A percentile compares a stretch with the other conserved stretches of the same genome.
phyloP scores from a whole-genome alignment of 2,888 invertebrate species.

The Proisotoma minuta region DNA sequence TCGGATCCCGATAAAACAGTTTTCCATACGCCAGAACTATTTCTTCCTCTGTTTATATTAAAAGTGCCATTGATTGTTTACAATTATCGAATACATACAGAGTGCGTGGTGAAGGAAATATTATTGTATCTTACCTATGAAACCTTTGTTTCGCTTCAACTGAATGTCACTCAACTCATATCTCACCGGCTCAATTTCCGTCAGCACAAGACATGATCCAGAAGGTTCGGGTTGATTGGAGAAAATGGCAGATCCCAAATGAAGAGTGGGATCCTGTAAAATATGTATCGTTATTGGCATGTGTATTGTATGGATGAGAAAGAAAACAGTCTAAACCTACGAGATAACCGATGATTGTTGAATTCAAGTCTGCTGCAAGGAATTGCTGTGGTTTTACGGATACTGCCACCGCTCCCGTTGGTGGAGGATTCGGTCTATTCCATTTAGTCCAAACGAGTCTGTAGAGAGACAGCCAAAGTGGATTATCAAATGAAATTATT shows the following conservation, averaged over 20 bases:
- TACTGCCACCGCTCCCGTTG: conserved; percentile 62
- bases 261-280: conserved; percentile 55
- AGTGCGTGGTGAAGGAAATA: no score
- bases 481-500: no score
- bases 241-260: conserved; percentile 56
- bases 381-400: conserved; percentile 40
- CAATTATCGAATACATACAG: no score
- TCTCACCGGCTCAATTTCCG: conserved; percentile 67
- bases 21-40: conserved; percentile 38
- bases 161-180: conserved; percentile 70
- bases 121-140: no score
- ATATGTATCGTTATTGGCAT: no score
- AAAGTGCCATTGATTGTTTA: no score
- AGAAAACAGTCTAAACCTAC: no score
- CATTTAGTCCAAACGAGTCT: conserved; percentile 75
- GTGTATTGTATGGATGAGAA: no score
- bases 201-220: conserved; percentile 56
- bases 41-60: no score
- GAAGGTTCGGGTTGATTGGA: conserved; percentile 58
- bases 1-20: conserved; percentile 20
- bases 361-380: conserved; percentile 38
- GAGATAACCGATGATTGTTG: conserved; percentile 42
- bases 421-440: conserved; percentile 62
- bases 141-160: conserved; percentile 43
- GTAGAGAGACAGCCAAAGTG: no score